Evolutionary conservation across 1,140 invertebrate genomes (phyloP).

Genomic region (Papilio polyxenes): DNA sequence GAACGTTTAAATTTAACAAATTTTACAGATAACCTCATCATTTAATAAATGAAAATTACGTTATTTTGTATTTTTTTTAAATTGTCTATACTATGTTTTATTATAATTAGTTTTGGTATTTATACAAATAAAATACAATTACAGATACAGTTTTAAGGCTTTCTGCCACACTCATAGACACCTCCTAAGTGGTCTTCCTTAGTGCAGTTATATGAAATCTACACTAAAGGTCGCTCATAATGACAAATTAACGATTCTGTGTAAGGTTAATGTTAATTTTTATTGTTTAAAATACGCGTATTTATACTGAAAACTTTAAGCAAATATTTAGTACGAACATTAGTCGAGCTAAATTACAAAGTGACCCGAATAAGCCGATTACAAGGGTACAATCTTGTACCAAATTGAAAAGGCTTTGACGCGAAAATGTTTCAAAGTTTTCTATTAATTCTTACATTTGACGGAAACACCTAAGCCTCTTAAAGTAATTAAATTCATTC

Average conservation of each 20-base stretch:
- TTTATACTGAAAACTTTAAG: not conserved
- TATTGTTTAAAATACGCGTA: no score
- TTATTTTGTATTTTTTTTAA: not conserved
- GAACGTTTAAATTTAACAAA: not conserved
- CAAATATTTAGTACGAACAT: not conserved
- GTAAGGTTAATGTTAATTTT: no score
- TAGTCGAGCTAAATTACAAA: not conserved
- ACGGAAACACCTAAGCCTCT: slow-evolving; percentile 1
- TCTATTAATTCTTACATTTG: not conserved
- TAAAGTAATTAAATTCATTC: not conserved
- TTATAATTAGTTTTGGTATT: no score
- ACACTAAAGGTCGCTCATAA: no score
- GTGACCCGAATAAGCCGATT: slow-evolving; percentile 17
- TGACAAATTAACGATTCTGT: no score
- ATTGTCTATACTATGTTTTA: not conserved
- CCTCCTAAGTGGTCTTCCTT: no score
- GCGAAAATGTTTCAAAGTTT: not conserved
- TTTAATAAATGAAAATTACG: not conserved
- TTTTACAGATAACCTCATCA: not conserved
- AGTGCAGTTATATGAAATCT: no score
- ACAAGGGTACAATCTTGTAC: not conserved
- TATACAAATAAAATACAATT: no score
- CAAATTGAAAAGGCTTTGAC: slow-evolving; percentile 16
- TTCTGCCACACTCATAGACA: no score
- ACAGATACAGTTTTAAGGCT: no score